Base-by-base conservation (phyloP, 2,888 invertebrate species). In the Julus scandinavius region DNA sequence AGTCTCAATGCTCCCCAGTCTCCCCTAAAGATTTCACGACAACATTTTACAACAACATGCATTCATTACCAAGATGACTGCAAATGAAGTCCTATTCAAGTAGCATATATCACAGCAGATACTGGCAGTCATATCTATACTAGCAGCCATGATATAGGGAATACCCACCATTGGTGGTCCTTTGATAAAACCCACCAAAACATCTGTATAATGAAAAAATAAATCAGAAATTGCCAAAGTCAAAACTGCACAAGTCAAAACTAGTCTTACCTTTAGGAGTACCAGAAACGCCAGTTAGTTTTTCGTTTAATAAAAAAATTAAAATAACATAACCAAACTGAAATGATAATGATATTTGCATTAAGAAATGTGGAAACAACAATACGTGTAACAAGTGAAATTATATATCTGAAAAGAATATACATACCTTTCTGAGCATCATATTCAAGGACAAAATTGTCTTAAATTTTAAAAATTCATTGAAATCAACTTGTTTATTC, bases 191-290 rank as follows among this genome's bases (percentile, higher is more conserved):
- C 58, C 58, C 58, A n/a, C 6, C 58, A 58, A n/a, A 58, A n/a
- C 58, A 58, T 58, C 58, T 58, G 58, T n/a, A n/a, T 58, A 58
- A 58, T 58, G 58, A 58, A 2, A 58, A 15, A n/a, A 58, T n/a
- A 58, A 58, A 58, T 58, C n/a, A n/a, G 5, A 58, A 58, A 58
- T 58, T 58, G 2, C 2, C n/a, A 58, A n/a, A 2, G 17, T 2
- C 6, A 6, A n/a, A 58, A 15, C 15, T 15, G 11, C 54, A 54
- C 9, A 49, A 11, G 54, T n/a, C n/a, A n/a, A n/a, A n/a, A n/a
- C n/a, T n/a, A n/a, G n/a, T n/a, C n/a, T n/a, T 58, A 58, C 58
- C 58, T 58, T 58, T 58, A 58, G 58, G 58, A 58, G 58, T 58
- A n/a, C n/a, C 58, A 58, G n/a, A 15, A 58, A 58, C 58, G n/a